Conservation (phyloP, 1,140 invertebrate species). For the Pinna nobilis region DNA sequence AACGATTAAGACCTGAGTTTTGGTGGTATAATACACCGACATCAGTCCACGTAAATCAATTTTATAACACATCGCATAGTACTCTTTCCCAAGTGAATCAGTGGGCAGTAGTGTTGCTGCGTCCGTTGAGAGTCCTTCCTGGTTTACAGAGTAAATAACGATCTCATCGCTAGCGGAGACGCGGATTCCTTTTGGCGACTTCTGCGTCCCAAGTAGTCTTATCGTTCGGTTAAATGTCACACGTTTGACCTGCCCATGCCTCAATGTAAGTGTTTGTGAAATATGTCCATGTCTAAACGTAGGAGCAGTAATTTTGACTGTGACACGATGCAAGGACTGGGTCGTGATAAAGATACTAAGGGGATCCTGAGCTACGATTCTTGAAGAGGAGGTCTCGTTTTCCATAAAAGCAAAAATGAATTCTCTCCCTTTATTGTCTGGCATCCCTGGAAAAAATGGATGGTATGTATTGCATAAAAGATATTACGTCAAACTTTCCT, state of each 20-base stretch:
- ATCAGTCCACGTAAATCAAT: too few relatives aligned
- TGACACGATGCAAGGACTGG: slow-evolving; percentile 29
- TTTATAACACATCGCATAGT: slow-evolving; percentile 53
- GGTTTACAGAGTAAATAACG: slow-evolving; percentile 53
- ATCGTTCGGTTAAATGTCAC: too few relatives aligned
- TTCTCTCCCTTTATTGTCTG: slow-evolving; percentile 36
- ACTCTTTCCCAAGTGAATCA: slow-evolving; percentile 51
- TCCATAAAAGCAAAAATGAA: slow-evolving; percentile 41
- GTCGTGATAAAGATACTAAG: slow-evolving; percentile 55
- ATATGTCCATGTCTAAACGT: neutral
- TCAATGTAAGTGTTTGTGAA: too few relatives aligned
- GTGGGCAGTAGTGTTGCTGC: slow-evolving; percentile 57
- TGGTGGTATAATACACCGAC: too few relatives aligned
- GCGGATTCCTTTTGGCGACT: slow-evolving; percentile 22
- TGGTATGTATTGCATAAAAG: too few relatives aligned
- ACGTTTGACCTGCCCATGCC: too few relatives aligned
- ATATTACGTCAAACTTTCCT: too few relatives aligned
- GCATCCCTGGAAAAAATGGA: slow-evolving; percentile 24
- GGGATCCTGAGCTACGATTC: slow-evolving; percentile 36
- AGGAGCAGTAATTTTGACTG: slow-evolving; percentile 46
- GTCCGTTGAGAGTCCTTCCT: slow-evolving; percentile 53
- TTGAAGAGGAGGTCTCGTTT: neutral
- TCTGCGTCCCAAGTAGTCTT: too few relatives aligned
- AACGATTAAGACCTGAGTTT: slow-evolving; percentile 34
- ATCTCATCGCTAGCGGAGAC: slow-evolving; percentile 46